Evolutionary conservation across 92 coral and sea anemone species (phyloP), one percentile per base, ranked within the genome.

Genomic region (Epizoanthus illoricatus): DNA sequence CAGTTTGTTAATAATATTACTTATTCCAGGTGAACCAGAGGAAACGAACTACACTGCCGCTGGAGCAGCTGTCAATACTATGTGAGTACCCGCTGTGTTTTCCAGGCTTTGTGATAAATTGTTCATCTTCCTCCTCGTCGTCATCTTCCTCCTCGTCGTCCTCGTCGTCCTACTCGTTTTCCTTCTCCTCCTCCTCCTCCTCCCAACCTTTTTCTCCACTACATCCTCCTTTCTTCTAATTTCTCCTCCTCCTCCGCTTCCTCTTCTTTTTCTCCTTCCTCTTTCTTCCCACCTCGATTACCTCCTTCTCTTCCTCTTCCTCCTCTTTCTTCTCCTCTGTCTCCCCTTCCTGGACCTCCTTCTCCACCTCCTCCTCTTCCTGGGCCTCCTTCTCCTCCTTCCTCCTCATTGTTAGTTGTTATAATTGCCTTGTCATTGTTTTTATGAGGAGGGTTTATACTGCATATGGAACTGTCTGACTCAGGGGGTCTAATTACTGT

Each of bases 11-110:
- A 56, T 52, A 49, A 67, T 18, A 36, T 68, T 65, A 2, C 15
- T 75, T 36, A 0, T 70, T 84, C 7, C 69, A 96, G 99, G 98
- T 43, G 99, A 97, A n/a, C 98, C 99, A n/a, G 97, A 89, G 57
- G 98, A 94, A 80, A 90, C 98, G 55, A 97, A 94, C 75, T 97
- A 97, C 84, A 94, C 97, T 69, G 97, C 97, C 5, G 99, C 98
- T 6, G 97, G 99, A 17, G 99, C 99, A 55, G 99, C 99, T 78
- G 98, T 97, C 40, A 91, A 91, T 68, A 93, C 94, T 36, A 97
- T 97, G 99, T 97, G 85, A 84, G 98, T 87, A 54, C 7, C 57
- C 0, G 20, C 11, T 62, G 3, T 40, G 39, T 54, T 58, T 43
- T 56, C 40, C 36, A 40, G 60, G 36, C 36, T 28, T 28, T 28